Percentiles rank a stretch among this genome's conserved stretches.
phyloP scores from a whole-genome alignment of 2,797 vertebrate species.

The Sternarchorhynchus goeldii region DNA sequence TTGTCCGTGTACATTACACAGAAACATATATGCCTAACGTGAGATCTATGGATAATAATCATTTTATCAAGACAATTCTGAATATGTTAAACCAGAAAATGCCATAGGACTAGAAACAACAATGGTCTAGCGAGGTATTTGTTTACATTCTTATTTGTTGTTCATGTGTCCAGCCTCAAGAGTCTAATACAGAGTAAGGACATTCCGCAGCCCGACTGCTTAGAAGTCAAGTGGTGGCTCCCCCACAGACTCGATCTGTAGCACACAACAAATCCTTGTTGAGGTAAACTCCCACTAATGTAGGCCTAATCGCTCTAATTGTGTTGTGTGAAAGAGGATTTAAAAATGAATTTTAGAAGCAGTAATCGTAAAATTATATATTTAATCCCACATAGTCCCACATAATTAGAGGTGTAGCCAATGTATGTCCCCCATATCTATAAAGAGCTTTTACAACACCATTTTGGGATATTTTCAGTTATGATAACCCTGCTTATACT shows the following conservation, averaged over 20 bases:
- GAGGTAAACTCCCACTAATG: slow-evolving; percentile 55
- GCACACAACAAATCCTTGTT: slow-evolving; percentile 63
- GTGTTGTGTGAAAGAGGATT: slow-evolving; percentile 45
- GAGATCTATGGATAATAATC: too few species aligned
- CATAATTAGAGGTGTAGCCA: too few species aligned
- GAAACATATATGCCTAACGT: too few species aligned
- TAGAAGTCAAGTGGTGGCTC: slow-evolving; percentile 44
- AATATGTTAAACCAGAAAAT: not conserved
- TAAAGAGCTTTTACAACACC: too few species aligned
- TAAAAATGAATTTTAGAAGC: slow-evolving; percentile 16
- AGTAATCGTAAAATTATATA: too few species aligned
- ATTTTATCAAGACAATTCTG: not conserved
- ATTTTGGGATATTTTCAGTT: too few species aligned
- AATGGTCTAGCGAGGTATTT: not conserved
- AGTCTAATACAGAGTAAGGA: slow-evolving; percentile 40
- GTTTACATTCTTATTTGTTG: slow-evolving; percentile 41
- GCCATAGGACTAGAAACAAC: not conserved
- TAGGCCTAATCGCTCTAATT: slow-evolving; percentile 45
- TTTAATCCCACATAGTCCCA: too few species aligned
- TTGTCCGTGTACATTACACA: too few species aligned
- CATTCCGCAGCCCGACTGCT: slow-evolving; percentile 50
- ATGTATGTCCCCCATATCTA: too few species aligned
- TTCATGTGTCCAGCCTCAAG: slow-evolving; percentile 30
- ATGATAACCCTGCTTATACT: too few species aligned
- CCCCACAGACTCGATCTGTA: slow-evolving; percentile 54